Evolutionary conservation across 2,888 invertebrate species (phyloP), one percentile per base, ranked within the genome.

Genomic region (Eudemis profundana): DNA sequence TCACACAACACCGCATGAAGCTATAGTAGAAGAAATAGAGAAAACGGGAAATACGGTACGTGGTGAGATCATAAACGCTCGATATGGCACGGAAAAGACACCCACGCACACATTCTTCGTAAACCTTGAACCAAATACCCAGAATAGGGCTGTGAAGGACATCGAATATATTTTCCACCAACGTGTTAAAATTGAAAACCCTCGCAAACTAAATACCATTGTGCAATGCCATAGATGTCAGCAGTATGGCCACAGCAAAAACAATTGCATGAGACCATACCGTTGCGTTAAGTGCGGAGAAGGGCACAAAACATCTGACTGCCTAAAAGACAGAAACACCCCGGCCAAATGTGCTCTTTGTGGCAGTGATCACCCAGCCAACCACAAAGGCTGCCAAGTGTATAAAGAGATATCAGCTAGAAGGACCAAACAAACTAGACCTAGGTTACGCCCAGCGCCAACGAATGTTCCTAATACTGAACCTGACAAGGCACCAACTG

Each of bases 171-270:
- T 73, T 1, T 66, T 64, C 21, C 62, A 69, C 38, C 68, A 66
- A 53, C 12, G 5, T 29, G 63, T 71, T 4, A 66, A 14, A 33
- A 68, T 73, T 17, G 68, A 72, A 61, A 69, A 71, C 17, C 71
- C 71, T 4, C 44, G 56, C 12, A 70, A 67, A 53, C 23, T 23
- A 17, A 66, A 61, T 17, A 36, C 38, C 4, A 53, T 71, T 7
- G 67, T 69, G 2, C 72, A 74, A 54, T 74, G 71, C 38, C 69
- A 68, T 10, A 49, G 70, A 19, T 73, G 71, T 49, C 72, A 72
- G 36, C 71, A 69, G 19, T 74, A 72, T 44, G 70, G 72, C 0
- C 72, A 74, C 51, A 56, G 67, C 2, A 73, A 73, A 70, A 72
- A 72, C 42, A 42, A 72, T 15, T 73, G 72, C 14, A 70, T 72